Evolutionary conservation across 2,113 vertebrate species (phyloP), one percentile per base, ranked within the genome.

Genomic region (Corythoichthys haematopterus): DNA sequence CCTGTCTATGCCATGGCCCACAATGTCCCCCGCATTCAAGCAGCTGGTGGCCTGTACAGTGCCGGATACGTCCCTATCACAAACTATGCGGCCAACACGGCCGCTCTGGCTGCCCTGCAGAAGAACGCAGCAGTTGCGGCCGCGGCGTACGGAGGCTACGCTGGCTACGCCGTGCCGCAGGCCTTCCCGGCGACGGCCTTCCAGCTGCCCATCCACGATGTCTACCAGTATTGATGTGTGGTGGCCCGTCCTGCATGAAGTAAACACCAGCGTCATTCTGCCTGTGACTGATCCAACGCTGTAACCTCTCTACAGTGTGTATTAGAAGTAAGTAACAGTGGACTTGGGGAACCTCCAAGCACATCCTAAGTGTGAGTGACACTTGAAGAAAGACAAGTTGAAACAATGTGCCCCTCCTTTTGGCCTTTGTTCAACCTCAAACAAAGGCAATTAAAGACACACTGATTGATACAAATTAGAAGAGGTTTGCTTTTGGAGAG

Each of bases 1-100:
- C 97, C 97, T 0, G 94, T 99, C 28, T 99, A 99, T 66, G 94
- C 97, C 2, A 94, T 98, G 94, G 92, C 95, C 65, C 96, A 95
- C 16, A 96, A 93, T 0, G 70, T 99, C 2, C 96, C 92, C 86
- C 93, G 97, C 80, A 95, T 99, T 65, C 95, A 94, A 0, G 3
- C 94, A 0, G 91, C 94, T 0, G 88, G 91, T 0, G 91, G 95
- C 59, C 92, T 99, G 82, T 99, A 99, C 0, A 94, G 95, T 53
- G 93, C 94, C 62, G 89, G 95, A 79, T 99, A 98, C 0, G 82
- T 99, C 20, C 96, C 96, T 0, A 93, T 98, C 0, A 89, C 94
- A 0, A 91, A 95, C 3, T 96, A 96, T 0, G 85, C 95, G 0
- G 90, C 95, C 11, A 91, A 94, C 0, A 85, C 93, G 0, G 92